Evolutionary conservation across 2,888 invertebrate genomes (phyloP), one percentile per base, ranked within the genome.

Genomic region (Mechanitis messenoides): DNA sequence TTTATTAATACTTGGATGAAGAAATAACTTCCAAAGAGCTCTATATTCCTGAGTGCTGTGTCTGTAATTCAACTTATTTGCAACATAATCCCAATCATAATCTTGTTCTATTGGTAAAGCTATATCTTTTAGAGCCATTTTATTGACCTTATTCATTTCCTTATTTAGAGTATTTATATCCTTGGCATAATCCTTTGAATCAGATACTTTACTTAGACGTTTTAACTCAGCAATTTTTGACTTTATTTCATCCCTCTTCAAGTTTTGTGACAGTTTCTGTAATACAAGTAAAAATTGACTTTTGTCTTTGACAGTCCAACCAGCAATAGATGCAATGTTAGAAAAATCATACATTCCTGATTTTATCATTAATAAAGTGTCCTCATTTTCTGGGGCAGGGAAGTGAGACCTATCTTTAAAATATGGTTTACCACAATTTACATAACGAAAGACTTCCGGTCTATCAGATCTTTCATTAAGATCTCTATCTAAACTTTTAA

Each of bases 1-100:
- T 74, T 74, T 94, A 67, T 92, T 94, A 20, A 95, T 89, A 20
- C 88, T 79, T 0, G 95, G 95, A 76, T 94, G 93, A 55, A 95
- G 77, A 72, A 92, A 94, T 33, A 93, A 86, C 63, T 92, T 92
- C 95, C 95, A 96, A 75, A 95, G 91, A 0, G 93, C 90, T 70
- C 91, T 83, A 74, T 94, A 95, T 74, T 94, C 94, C 9, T 86
- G 82, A 0, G 92, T 81, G 0, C 91, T 89, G 72, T 94, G 94
- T n/a, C 92, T 90, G 45, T 85, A 79, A 65, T 90, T 87, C 4
- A 91, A 66, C 33, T 75, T 74, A 5, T 79, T 79, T 0, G 92
- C 80, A 58, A 93, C 83, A 60, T 84, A 81, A 35, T 91, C 79
- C 93, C 93, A 94, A 69, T 93, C 92, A 74, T 93, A 92, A 62